Evolutionary conservation across 2,113 vertebrate species (phyloP).

Genomic region (Callipepla californica): DNA sequence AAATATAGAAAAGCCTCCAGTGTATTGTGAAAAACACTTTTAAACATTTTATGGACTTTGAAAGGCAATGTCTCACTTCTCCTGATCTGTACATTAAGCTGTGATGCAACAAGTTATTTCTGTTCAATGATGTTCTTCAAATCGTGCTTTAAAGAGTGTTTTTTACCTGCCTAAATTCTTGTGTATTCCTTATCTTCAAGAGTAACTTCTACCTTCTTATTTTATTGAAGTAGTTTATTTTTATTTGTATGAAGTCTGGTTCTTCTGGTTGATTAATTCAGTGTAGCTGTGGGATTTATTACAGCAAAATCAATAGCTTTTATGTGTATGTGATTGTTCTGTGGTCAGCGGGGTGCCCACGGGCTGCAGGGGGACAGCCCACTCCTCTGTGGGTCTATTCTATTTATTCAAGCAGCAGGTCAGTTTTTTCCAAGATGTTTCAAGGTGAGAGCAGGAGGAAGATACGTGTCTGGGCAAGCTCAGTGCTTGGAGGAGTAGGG

Average conservation of each 20-base stretch:
- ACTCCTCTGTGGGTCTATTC: not conserved
- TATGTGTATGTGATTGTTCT: constrained; percentile 20
- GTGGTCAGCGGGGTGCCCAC: no score
- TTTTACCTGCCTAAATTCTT: not conserved
- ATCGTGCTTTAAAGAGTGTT: not conserved
- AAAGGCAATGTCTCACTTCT: not conserved
- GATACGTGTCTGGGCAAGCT: not conserved
- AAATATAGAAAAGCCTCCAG: not conserved
- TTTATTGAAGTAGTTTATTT: constrained; percentile 21
- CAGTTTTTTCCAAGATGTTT: not conserved
- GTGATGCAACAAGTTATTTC: not conserved
- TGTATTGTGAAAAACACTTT: not conserved
- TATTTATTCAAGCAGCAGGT: not conserved
- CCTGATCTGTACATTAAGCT: not conserved
- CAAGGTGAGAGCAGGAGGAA: not conserved
- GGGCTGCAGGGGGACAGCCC: no score
- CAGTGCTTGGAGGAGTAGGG: not conserved
- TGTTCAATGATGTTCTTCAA: not conserved
- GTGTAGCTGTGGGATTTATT: not conserved
- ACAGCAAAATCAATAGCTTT: constrained; percentile 42
- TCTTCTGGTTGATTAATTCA: not conserved
- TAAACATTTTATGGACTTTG: not conserved
- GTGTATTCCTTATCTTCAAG: not conserved
- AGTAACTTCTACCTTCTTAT: not conserved
- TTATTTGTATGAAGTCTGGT: not conserved